Conservation (phyloP, 2,888 invertebrate species). For the Rutpela maculata region DNA sequence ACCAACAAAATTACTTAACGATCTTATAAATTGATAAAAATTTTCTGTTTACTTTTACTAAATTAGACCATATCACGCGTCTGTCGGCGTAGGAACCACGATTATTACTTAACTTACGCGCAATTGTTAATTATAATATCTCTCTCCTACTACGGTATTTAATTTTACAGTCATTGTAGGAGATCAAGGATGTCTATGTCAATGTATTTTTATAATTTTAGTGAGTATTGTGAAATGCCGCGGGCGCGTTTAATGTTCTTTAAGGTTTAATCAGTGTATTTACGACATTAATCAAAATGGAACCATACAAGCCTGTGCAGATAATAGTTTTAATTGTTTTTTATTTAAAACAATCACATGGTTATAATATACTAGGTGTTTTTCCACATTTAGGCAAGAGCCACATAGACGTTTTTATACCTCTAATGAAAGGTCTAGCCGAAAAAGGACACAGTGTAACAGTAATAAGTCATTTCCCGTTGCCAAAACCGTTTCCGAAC, state of each 20-base stretch:
- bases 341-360: neutral
- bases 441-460: constrained; percentile 81
- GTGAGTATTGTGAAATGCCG: neutral
- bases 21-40: too few relatives aligned
- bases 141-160: neutral
- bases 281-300: neutral
- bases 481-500: constrained; percentile 73
- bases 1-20: too few relatives aligned
- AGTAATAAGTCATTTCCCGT: constrained; percentile 81
- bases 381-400: constrained; percentile 83
- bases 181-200: neutral
- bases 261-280: neutral
- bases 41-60: too few relatives aligned
- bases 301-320: neutral
- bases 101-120: neutral
- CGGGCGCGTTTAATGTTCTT: neutral
- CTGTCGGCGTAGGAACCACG: too few relatives aligned
- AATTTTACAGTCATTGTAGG: neutral
- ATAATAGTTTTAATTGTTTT: neutral
- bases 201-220: neutral
- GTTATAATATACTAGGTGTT: constrained; percentile 77
- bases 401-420: constrained; percentile 81
- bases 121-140: neutral
- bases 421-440: constrained; percentile 78
- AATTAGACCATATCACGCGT: too few relatives aligned